A percentile compares a stretch with the other conserved stretches of the same genome.
Evolutionary conservation across 2,888 invertebrate genomes (phyloP).

Genomic region (Megaustenia siamemsis): DNA sequence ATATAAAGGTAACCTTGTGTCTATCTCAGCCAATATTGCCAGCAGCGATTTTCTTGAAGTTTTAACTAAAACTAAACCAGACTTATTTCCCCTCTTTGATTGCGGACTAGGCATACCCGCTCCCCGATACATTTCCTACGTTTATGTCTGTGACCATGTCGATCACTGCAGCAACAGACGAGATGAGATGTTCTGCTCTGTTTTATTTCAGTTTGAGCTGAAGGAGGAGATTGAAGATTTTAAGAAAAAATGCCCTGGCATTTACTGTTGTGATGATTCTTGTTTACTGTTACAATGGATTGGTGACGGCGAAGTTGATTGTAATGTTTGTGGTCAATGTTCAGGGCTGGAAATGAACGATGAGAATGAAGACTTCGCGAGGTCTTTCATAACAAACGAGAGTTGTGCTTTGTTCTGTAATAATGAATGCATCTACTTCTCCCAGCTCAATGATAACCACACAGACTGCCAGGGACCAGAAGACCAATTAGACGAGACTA

Average conservation of each 20-base stretch:
- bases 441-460: conserved; percentile 68
- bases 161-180: neutral
- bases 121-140: neutral
- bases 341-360: neutral
- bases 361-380: neutral
- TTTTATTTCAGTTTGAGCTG: too few species aligned
- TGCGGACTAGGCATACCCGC: neutral
- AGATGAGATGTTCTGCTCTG: conserved; percentile 2
- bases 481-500: conserved; percentile 43
- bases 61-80: too few species aligned
- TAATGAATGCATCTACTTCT: conserved; percentile 70
- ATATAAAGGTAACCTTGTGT: neutral
- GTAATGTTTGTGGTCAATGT: neutral
- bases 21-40: neutral
- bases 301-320: neutral
- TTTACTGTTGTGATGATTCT: neutral
- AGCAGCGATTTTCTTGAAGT: neutral
- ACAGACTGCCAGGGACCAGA: conserved; percentile 71
- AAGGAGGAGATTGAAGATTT: too few species aligned
- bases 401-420: conserved; percentile 10
- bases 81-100: neutral
- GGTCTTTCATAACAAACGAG: too few species aligned
- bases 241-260: too few species aligned
- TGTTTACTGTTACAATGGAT: conserved; percentile 27
- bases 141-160: conserved; percentile 22